Percentiles rank a stretch among this genome's conserved stretches.
Conservation (phyloP, 2,113 vertebrate species). For the Cyphomyrus plagiostoma region DNA sequence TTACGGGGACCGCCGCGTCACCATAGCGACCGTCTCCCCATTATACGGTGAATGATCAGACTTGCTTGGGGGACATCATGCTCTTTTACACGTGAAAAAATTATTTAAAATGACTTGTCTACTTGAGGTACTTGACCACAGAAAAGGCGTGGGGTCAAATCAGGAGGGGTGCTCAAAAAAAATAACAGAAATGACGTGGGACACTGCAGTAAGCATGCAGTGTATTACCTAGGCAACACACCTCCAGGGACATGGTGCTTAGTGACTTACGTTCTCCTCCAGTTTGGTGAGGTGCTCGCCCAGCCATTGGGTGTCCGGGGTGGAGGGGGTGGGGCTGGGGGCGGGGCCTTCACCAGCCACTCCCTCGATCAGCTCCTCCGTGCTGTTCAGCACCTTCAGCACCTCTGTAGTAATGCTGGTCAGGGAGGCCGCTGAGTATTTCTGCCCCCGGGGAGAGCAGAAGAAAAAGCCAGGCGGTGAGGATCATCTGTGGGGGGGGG, state of each 20-base stretch:
- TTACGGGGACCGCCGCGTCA: background rate
- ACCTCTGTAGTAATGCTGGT: slow-evolving; percentile 98
- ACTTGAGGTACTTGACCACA: background rate
- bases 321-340: slow-evolving; percentile 52
- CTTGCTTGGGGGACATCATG: background rate
- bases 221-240: background rate
- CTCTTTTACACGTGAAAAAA: background rate
- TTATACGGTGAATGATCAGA: background rate
- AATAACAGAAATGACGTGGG: background rate
- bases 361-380: slow-evolving; percentile 87
- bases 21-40: background rate
- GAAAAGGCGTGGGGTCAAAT: background rate
- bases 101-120: background rate
- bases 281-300: slow-evolving; percentile 85
- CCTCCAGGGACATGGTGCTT: background rate
- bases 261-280: slow-evolving; percentile 85
- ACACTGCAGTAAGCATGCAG: background rate
- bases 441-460: slow-evolving; percentile 61
- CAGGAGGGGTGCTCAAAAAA: background rate
- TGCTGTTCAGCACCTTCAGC: slow-evolving; percentile 90
- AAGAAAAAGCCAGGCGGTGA: slow-evolving; percentile 5
- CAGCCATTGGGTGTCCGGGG: slow-evolving; percentile 67
- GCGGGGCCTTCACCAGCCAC: slow-evolving; percentile 62
- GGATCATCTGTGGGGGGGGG: background rate
- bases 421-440: slow-evolving; percentile 90